Conservation (phyloP, 2,113 vertebrate species). For the Aviceda subcristata region DNA sequence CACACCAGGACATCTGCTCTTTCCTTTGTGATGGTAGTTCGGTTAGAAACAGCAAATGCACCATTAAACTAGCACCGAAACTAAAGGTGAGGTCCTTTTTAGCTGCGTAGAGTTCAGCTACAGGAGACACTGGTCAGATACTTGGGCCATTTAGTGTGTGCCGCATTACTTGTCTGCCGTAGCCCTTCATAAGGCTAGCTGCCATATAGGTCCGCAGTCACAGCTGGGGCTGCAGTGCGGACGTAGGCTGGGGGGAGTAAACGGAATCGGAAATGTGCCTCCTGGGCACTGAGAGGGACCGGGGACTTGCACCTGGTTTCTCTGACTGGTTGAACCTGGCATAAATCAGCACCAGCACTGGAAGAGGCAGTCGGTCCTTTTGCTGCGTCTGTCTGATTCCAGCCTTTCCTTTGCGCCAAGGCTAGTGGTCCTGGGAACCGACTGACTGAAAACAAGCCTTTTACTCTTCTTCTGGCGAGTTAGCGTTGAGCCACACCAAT, state of each 20-base stretch:
- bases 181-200: background rate
- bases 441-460: background rate
- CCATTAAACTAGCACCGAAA: background rate
- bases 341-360: background rate
- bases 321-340: background rate
- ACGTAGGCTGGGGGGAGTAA: accelerated
- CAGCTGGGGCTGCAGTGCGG: background rate
- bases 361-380: background rate
- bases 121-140: background rate
- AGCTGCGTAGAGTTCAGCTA: background rate
- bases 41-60: background rate
- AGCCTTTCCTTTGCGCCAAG: accelerated
- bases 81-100: too few species aligned
- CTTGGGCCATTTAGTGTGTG: accelerated
- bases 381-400: accelerated
- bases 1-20: background rate
- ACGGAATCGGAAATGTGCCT: background rate
- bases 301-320: background rate
- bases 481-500: background rate
- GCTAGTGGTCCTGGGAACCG: background rate
- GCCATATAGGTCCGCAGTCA: accelerated
- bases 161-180: background rate
- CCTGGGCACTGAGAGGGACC: background rate
- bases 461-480: background rate
- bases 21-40: background rate